Base-by-base conservation (phyloP, 2,888 invertebrate species). In the Thysanoteuthis rhombus region DNA sequence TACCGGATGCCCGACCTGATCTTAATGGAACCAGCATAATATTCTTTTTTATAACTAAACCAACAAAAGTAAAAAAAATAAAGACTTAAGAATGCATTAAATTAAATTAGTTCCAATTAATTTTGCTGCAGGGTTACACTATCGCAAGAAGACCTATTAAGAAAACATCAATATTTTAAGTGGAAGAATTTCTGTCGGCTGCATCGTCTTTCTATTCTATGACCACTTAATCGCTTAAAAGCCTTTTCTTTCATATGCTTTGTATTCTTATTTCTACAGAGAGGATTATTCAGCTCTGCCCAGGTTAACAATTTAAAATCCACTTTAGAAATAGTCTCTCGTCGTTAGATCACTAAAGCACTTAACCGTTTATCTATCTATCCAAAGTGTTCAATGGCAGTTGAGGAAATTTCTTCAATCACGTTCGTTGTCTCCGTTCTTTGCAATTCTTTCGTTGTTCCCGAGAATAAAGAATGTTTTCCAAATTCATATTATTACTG, bases 91-190 rank as follows among this genome's bases (percentile, higher is more conserved):
- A 75, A n/a, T n/a, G 75, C 12, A 36, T n/a, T 75, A n/a, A n/a
- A n/a, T n/a, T 75, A 4, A 75, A 75, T 75, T 75, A 75, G n/a
- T 75, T 36, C n/a, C 75, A n/a, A 75, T 75, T n/a, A 36, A 75
- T n/a, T 75, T n/a, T n/a, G 75, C 75, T 36, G 2, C n/a, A 36
- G n/a, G n/a, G 12, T n/a, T 36, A 75, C 75, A 75, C 75, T 75
- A 2, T 36, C 16, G 4, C n/a, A n/a, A 4, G n/a, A 75, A 36
- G n/a, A 75, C n/a, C 75, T 75, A n/a, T 75, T 75, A 75, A 75
- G 75, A 75, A 75, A 75, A 75, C 75, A n/a, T 75, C 75, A 75
- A 75, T 75, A 75, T 75, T 75, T 75, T n/a, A 75, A n/a, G n/a
- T 75, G n/a, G 36, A 36, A 75, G 12, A 75, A n/a, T 16, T 0